These are phyloP conservation scores for Podocnemis expansa DNA, from an alignment of 2,113 vertebrate species.

Conservation along the genomic window DNA sequence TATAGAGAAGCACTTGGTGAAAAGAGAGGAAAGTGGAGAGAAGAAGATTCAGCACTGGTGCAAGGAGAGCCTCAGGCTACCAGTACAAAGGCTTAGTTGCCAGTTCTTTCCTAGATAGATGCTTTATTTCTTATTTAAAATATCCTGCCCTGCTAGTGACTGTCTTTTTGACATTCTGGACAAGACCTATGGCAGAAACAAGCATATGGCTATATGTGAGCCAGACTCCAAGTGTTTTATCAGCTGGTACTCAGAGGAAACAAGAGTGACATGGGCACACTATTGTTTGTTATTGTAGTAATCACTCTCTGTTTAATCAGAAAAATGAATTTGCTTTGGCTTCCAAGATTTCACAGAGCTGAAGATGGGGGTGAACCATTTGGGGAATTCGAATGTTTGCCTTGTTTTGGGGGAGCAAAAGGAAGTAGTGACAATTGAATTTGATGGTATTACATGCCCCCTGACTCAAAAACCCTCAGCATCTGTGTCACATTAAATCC, in stretches of 20 bases:
- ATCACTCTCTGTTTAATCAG: conserved; percentile 5
- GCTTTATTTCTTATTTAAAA: background rate
- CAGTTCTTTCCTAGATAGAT: background rate
- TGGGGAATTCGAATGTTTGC: conserved; percentile 51
- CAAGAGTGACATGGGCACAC: background rate
- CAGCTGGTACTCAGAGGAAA: background rate
- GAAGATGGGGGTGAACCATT: conserved; percentile 33
- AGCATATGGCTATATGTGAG: background rate
- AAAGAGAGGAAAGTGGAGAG: background rate
- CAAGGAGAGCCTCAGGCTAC: background rate
- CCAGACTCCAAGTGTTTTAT: conserved; percentile 14
- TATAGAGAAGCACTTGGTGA: too few relatives aligned
- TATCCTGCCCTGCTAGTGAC: background rate
- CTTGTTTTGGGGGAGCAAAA: background rate
- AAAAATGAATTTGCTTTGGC: too few relatives aligned
- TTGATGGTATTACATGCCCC: conserved; percentile 36
- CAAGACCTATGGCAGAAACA: background rate
- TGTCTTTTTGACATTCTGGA: background rate
- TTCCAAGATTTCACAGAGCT: background rate
- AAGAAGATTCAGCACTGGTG: background rate
- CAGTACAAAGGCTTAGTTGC: background rate
- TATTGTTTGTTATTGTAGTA: conserved; percentile 19
- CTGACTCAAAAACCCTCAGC: background rate
- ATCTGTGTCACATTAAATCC: conserved; percentile 25
- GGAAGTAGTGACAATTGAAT: conserved; percentile 35